Evolutionary conservation across 2,888 invertebrate genomes (phyloP), one percentile per base, ranked within the genome.

Genomic region (Pyralis farinalis): DNA sequence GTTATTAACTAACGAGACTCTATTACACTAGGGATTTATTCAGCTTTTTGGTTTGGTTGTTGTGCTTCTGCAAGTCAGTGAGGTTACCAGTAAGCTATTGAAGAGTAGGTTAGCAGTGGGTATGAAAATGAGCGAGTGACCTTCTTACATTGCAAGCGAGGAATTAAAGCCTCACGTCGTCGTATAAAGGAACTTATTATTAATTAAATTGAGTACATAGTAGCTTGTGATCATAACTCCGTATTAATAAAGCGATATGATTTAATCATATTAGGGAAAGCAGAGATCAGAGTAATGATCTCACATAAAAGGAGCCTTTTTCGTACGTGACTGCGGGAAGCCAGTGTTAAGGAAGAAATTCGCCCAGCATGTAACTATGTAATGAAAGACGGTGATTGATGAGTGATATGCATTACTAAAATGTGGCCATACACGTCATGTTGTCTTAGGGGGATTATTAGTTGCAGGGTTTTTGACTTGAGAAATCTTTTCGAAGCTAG

Each of bases 311-410:
- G 32, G 12, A 31, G 12, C 10, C n/a, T 38, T 31, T 25, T 12
- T 20, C 10, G 38, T n/a, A 38, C 38, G 38, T 38, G 38, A 32
- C 32, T 37, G 16, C 25, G 32, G 38, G 12, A 12, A 32, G 25
- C n/a, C 7, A 35, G 27, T 35, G 27, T 32, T 25, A 32, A 27
- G 31, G 21, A 31, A 31, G 16, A 16, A 31, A 12, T 12, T 31
- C 10, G 22, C 31, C 7, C 8, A 22, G 22, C 37, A 30, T n/a
- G 31, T 27, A 16, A 29, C 16, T 12, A 11, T 5, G 31, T 32
- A 27, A 38, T 33, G 32, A 22, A 37, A 25, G 31, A 32, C 12
- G 21, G 37, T 32, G 31, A 37, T 32, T 20, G 31, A 12, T 25
- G n/a, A 32, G n/a, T 31, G 12, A 10, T 34, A 21, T n/a, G n/a